Base-by-base conservation (phyloP, 2,888 invertebrate species). In the Lottia scabra region DNA sequence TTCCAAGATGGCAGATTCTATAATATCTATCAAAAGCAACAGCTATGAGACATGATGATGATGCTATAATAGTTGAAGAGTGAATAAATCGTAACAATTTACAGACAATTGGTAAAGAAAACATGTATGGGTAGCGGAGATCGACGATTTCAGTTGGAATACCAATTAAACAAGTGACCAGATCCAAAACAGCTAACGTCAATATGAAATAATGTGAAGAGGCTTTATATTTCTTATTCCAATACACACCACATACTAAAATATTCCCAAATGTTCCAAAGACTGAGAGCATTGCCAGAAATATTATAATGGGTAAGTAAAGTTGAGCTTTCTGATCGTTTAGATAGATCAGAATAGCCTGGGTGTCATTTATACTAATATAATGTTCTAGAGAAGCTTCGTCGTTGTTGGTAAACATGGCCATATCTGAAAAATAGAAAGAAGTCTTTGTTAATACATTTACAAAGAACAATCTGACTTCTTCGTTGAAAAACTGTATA, bases 121-220 rank as follows among this genome's bases (percentile, higher is more conserved):
- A 86, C 79, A 84, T 83, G 75, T 84, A 85, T 16, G 86, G 86
- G 73, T 80, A 83, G 45, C 84, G 73, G 16, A 86, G 80, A 74
- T 86, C 86, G 30, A 84, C 83, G 23, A 86, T 83, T 73, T 86
- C 86, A 23, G 86, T 85, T 38, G 86, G 86, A 80, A 86, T 83
- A 16, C 86, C 86, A 26, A 86, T 78, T 15, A 85, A 63, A 69
- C 86, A 86, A n/a, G 82, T 85, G 68, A 86, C 76, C 56, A 86
- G 80, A 80, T 86, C 86, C 73, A 86, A 81, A 67, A 81, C 72
- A 27, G 85, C 84, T 44, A 84, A 76, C 15, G 83, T 79, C 63
- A 86, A 72, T 63, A 86, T 86, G 76, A 86, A 86, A 77, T 83
- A 85, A 74, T 85, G 83, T 0, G 86, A 85, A 3, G 86, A 85